Evolutionary conservation across 2,888 invertebrate genomes (phyloP).

Genomic region (Mesoligia furuncula): DNA sequence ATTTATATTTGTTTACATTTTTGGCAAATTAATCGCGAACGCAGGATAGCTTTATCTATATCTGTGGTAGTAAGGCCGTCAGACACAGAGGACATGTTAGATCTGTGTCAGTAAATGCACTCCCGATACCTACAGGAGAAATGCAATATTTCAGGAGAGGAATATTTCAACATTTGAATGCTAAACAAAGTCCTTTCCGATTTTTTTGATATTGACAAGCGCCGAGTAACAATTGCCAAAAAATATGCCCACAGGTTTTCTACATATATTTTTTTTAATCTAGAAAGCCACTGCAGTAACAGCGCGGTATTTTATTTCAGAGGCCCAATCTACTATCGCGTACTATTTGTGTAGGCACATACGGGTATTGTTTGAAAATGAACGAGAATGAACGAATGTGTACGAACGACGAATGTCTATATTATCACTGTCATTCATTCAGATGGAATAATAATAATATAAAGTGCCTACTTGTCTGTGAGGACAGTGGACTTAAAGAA

Average conservation of each 20-base stretch:
- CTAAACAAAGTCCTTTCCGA: not conserved
- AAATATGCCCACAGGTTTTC: slow-evolving; percentile 32
- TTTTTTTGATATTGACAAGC: slow-evolving; percentile 11
- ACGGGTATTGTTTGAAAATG: slow-evolving; percentile 35
- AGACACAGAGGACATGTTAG: no score
- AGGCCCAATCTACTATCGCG: slow-evolving; percentile 12
- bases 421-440: slow-evolving; percentile 6
- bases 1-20: no score
- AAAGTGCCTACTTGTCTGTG: no score
- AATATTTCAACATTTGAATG: slow-evolving; percentile 1
- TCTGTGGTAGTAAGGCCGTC: no score
- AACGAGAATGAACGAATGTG: slow-evolving; percentile 11
- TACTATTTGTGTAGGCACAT: slow-evolving; percentile 25
- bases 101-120: no score
- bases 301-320: slow-evolving; percentile 18
- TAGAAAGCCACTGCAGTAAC: slow-evolving; percentile 4
- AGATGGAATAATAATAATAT: no score
- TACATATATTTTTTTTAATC: slow-evolving; percentile 42
- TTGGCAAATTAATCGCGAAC: no score
- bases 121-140: not conserved
- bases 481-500: no score
- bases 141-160: not conserved
- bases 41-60: no score
- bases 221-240: slow-evolving; percentile 4
- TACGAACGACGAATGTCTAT: not conserved